Conservation (phyloP, 1,140 invertebrate genomes). For the Eueides isabella region DNA sequence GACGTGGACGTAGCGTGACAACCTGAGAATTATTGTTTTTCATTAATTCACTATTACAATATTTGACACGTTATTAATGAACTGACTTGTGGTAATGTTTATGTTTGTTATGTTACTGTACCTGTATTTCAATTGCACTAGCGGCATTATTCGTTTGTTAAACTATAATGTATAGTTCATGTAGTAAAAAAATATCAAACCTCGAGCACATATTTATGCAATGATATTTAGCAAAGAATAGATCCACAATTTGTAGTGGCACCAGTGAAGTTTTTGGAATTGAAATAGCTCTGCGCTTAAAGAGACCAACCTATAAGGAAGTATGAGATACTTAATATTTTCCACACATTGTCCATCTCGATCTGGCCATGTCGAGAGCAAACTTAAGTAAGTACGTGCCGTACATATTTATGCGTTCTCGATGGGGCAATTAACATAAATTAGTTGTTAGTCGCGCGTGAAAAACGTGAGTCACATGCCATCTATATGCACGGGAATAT, state of each 20-base stretch:
- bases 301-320: slow-evolving; percentile 44
- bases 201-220: background rate
- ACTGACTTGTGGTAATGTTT: slow-evolving; percentile 32
- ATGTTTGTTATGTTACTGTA: slow-evolving; percentile 30
- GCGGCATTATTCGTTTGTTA: background rate
- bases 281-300: slow-evolving; percentile 18
- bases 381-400: slow-evolving; percentile 65
- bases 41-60: slow-evolving; percentile 49
- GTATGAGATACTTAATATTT: slow-evolving; percentile 46
- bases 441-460: slow-evolving; percentile 73
- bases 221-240: background rate
- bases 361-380: slow-evolving; percentile 43
- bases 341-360: slow-evolving; percentile 44
- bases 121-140: background rate
- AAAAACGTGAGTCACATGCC: slow-evolving; percentile 72
- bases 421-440: slow-evolving; percentile 71
- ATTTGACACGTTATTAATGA: slow-evolving; percentile 45
- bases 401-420: slow-evolving; percentile 62
- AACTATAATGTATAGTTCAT: background rate
- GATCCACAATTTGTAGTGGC: background rate
- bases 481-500: slow-evolving; percentile 62
- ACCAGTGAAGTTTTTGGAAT: slow-evolving; percentile 24
- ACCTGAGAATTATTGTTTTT: slow-evolving; percentile 44
- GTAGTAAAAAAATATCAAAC: background rate
- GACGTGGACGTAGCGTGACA: slow-evolving; percentile 41